Evolutionary conservation across 1,140 invertebrate species (phyloP).

Genomic region (Bradynema listronoti): DNA sequence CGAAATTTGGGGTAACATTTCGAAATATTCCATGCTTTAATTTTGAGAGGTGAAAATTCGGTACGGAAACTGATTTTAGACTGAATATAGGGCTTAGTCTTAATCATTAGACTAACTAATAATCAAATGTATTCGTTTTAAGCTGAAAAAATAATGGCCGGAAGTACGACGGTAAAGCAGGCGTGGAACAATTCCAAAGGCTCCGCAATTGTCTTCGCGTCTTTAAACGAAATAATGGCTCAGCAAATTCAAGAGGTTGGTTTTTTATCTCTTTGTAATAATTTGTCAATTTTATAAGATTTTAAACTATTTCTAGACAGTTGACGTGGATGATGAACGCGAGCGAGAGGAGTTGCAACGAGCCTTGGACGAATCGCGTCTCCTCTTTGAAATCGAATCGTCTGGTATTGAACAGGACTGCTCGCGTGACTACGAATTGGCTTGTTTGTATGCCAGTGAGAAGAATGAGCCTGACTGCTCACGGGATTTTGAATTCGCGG

Average conservation of each 20-base stretch:
- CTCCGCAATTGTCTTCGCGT: too few species aligned
- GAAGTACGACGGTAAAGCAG: too few species aligned
- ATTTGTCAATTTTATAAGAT: not conserved
- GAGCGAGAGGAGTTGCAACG: slow-evolving; percentile 19
- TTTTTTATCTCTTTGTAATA: slow-evolving; percentile 2
- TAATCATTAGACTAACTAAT: too few species aligned
- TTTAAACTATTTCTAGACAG: slow-evolving; percentile 7
- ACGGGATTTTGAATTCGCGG: slow-evolving; percentile 39
- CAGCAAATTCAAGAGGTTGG: slow-evolving; percentile 41
- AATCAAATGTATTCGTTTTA: too few species aligned
- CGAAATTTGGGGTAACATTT: too few species aligned
- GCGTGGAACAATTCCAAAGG: too few species aligned
- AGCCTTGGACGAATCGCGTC: slow-evolving; percentile 17
- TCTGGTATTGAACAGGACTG: slow-evolving; percentile 29
- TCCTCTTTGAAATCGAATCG: slow-evolving; percentile 12
- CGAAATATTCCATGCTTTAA: too few species aligned
- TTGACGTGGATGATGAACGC: slow-evolving; percentile 18
- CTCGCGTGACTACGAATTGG: slow-evolving; percentile 22
- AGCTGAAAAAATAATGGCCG: too few species aligned
- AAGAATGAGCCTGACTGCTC: slow-evolving; percentile 40
- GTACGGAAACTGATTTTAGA: too few species aligned
- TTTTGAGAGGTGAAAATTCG: too few species aligned
- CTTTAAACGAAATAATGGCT: slow-evolving; percentile 53
- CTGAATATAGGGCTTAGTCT: too few species aligned
- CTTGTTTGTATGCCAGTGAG: slow-evolving; percentile 19